phyloP scores from a whole-genome alignment of 2,888 invertebrate genomes.

The Troides helena region DNA sequence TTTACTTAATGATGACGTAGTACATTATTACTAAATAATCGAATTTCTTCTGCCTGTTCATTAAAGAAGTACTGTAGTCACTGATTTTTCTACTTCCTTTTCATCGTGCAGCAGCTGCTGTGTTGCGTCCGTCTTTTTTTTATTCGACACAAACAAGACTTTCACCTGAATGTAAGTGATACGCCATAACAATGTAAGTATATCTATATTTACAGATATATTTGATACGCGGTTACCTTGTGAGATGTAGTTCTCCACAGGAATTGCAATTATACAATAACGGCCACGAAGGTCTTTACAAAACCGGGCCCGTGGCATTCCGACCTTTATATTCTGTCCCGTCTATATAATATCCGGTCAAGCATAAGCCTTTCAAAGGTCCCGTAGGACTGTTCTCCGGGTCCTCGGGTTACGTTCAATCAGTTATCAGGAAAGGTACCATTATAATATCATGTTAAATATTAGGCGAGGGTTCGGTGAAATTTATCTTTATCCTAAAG shows the following conservation, averaged over 20 bases:
- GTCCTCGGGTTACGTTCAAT: slow-evolving; percentile 6
- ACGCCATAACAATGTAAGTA: too few relatives aligned
- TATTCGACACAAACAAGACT: too few relatives aligned
- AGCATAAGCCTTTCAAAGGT: slow-evolving; percentile 11
- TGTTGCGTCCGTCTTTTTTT: too few relatives aligned
- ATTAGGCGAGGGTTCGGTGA: background rate
- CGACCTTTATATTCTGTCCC: slow-evolving; percentile 8
- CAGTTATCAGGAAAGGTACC: background rate
- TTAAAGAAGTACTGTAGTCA: too few relatives aligned
- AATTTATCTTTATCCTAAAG: background rate
- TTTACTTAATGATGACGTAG: background rate
- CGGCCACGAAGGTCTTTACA: background rate
- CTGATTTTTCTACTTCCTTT: too few relatives aligned
- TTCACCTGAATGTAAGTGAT: too few relatives aligned
- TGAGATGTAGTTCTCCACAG: slow-evolving; percentile 3
- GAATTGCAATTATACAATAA: slow-evolving; percentile 13
- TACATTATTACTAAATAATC: background rate
- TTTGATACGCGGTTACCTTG: background rate
- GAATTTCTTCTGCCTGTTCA: background rate
- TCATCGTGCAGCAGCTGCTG: too few relatives aligned
- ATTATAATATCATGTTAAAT: slow-evolving; percentile 2
- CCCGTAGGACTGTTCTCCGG: background rate
- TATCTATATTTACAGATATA: background rate
- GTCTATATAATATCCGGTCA: slow-evolving; percentile 11
- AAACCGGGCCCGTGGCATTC: background rate